Percentiles rank a stretch among this genome's conserved stretches.
These are phyloP conservation scores for Oncorhynchus kisutch DNA, from an alignment of 2,113 vertebrate species.

Conservation along the genomic window DNA sequence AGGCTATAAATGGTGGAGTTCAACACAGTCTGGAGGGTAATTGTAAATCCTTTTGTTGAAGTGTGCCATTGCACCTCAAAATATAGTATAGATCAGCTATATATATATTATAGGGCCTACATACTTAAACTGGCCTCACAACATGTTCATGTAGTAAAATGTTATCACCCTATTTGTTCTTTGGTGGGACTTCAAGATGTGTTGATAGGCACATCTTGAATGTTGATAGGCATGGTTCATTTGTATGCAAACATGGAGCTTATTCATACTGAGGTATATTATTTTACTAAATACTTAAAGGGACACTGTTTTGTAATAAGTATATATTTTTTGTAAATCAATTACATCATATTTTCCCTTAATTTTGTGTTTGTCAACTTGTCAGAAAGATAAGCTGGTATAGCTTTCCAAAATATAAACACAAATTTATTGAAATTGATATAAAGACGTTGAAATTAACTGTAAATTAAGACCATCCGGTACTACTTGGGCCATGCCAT, in stretches of 20 bases:
- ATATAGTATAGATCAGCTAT: background rate
- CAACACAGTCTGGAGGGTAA: constrained; percentile 54
- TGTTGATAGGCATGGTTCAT: too few relatives aligned
- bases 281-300: background rate
- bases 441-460: background rate
- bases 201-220: too few relatives aligned
- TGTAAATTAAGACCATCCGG: background rate
- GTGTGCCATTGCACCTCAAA: constrained; percentile 23
- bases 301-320: background rate
- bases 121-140: too few relatives aligned
- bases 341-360: background rate
- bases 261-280: background rate
- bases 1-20: constrained; percentile 68
- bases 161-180: background rate
- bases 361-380: background rate
- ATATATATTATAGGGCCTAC: too few relatives aligned
- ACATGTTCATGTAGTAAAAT: too few relatives aligned
- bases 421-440: background rate
- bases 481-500: background rate
- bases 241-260: too few relatives aligned
- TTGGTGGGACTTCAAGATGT: too few relatives aligned
- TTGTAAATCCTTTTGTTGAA: constrained; percentile 46
- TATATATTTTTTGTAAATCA: background rate
- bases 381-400: background rate
- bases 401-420: background rate